A percentile compares a stretch with the other conserved stretches of the same genome.
phyloP scores from a whole-genome alignment of 1,140 invertebrate genomes.

The Bursaphelenchus mucronatus region DNA sequence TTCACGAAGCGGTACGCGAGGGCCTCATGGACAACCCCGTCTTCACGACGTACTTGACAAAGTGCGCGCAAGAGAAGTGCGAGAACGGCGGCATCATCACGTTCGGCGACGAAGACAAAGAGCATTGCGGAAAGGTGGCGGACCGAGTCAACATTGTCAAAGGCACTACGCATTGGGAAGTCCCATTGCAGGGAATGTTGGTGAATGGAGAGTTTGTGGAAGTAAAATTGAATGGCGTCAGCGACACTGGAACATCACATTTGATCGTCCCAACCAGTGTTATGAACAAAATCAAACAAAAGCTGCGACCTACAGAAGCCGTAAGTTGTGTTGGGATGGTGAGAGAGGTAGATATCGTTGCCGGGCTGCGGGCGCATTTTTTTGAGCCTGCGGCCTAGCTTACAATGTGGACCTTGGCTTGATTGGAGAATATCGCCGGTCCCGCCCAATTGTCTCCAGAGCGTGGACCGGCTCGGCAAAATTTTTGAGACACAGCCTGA shows the following conservation, averaged over 20 bases:
- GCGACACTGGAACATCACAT: conserved; percentile 11
- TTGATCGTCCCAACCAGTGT: conserved; percentile 7
- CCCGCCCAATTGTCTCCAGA: too few relatives aligned
- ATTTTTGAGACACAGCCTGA: too few relatives aligned
- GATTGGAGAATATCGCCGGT: too few relatives aligned
- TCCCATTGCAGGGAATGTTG: conserved; percentile 12
- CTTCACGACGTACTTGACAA: conserved; percentile 18
- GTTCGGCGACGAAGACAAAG: conserved; percentile 2
- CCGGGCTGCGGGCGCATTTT: not conserved
- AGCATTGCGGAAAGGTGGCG: conserved; percentile 13
- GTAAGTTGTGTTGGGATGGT: too few relatives aligned
- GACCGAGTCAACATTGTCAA: not conserved
- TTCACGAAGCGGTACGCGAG: conserved; percentile 1
- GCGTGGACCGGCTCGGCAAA: too few relatives aligned
- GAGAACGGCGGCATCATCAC: conserved; percentile 14
- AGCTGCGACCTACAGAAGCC: too few relatives aligned
- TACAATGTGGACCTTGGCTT: too few relatives aligned
- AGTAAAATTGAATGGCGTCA: not conserved
- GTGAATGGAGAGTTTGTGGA: not conserved
- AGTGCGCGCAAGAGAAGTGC: conserved; percentile 7
- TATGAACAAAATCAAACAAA: not conserved
- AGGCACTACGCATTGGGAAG: conserved; percentile 8
- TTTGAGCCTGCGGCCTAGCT: too few relatives aligned
- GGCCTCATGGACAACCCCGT: conserved; percentile 19
- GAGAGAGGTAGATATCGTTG: too few relatives aligned